These are phyloP conservation scores for Mythimna albipuncta DNA, from an alignment of 2,888 invertebrate genomes.

Conservation along the genomic window DNA sequence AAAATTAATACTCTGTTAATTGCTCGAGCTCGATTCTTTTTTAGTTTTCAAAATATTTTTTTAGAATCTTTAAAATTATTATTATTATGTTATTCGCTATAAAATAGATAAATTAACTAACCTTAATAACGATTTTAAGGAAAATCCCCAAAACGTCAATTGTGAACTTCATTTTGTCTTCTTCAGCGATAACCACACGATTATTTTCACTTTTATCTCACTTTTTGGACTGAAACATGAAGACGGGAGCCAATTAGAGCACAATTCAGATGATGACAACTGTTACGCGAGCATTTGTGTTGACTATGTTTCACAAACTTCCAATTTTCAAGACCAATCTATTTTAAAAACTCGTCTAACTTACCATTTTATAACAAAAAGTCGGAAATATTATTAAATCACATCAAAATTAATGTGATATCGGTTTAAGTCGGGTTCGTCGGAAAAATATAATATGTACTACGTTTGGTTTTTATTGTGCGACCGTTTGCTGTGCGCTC, in stretches of 20 bases:
- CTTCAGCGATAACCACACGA: conserved; percentile 65
- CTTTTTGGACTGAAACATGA: conserved; percentile 82
- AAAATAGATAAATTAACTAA: conserved; percentile 71
- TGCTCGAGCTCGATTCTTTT: too few species aligned
- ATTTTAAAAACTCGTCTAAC: conserved; percentile 49
- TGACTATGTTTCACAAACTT: conserved; percentile 35
- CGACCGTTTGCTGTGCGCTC: conserved; percentile 80
- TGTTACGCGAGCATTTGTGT: conserved; percentile 63
- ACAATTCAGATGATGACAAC: conserved; percentile 51
- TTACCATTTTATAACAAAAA: conserved; percentile 69
- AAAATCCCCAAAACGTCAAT: conserved; percentile 89
- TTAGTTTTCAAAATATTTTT: too few species aligned
- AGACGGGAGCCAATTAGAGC: conserved; percentile 70
- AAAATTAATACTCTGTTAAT: conserved; percentile 29
- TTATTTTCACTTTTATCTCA: conserved; percentile 79
- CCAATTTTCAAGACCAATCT: conserved; percentile 51
- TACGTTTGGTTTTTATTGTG: conserved; percentile 86
- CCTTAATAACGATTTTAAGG: conserved; percentile 88
- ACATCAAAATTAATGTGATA: conserved; percentile 69
- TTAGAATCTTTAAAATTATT: not conserved
- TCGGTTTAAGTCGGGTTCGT: conserved; percentile 80
- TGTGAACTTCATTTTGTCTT: conserved; percentile 87
- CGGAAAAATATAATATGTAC: conserved; percentile 88
- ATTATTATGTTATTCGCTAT: not conserved
- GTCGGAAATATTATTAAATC: conserved; percentile 52